phyloP scores from a whole-genome alignment of 2,797 vertebrate species.

The Phylloscopus collybita region DNA sequence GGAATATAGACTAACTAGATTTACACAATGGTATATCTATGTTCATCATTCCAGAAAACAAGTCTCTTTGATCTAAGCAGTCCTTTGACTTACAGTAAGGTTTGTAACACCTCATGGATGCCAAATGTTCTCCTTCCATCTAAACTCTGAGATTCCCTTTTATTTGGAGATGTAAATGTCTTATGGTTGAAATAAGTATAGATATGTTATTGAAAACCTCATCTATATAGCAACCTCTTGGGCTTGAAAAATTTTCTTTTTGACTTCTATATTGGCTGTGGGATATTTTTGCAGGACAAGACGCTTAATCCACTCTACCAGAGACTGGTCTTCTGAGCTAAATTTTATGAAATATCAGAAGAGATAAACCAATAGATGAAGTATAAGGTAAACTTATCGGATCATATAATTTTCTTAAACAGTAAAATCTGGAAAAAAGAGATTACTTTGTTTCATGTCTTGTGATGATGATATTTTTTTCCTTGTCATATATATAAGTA shows the following conservation, averaged over 20 bases:
- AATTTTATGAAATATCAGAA: neutral
- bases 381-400: neutral
- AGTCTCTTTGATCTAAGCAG: neutral
- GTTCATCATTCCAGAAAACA: neutral
- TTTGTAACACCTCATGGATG: neutral
- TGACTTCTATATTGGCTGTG: neutral
- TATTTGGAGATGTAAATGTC: neutral
- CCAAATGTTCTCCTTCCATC: neutral
- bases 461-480: neutral
- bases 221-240: neutral
- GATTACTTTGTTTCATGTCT: neutral
- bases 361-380: neutral
- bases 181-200: neutral
- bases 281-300: neutral
- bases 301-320: neutral
- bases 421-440: neutral
- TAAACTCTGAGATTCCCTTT: neutral
- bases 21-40: neutral
- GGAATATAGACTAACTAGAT: neutral
- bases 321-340: neutral
- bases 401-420: neutral
- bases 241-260: neutral
- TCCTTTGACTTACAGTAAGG: neutral
- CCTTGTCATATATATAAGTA: neutral
- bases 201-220: neutral